Percentiles rank a stretch among this genome's conserved stretches.
phyloP scores from a whole-genome alignment of 2,113 vertebrate genomes.

The Phycodurus eques region DNA sequence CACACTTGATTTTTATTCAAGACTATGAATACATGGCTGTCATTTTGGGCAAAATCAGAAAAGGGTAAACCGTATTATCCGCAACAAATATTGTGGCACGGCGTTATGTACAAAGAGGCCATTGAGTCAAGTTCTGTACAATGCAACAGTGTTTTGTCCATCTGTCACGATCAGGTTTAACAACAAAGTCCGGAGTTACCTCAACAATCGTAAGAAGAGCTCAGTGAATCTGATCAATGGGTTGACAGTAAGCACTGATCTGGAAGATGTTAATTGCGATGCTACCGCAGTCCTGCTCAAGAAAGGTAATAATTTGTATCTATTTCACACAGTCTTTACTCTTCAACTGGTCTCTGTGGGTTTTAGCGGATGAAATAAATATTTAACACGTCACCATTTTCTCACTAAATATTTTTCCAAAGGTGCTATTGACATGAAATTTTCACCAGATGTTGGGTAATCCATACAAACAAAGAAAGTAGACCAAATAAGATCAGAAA shows the following conservation, averaged over 20 bases:
- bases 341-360: neutral
- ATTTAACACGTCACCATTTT: no score
- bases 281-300: slow-evolving; percentile 90
- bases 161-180: slow-evolving; percentile 72
- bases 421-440: no score
- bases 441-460: no score
- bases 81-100: no score
- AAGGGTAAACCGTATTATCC: neutral
- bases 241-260: slow-evolving; percentile 81
- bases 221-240: slow-evolving; percentile 85
- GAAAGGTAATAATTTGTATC: slow-evolving; percentile 77
- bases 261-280: slow-evolving; percentile 85
- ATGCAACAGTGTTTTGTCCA: neutral
- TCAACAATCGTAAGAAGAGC: slow-evolving; percentile 81
- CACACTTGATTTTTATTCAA: no score
- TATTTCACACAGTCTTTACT: slow-evolving; percentile 6
- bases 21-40: neutral
- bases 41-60: neutral
- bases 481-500: no score
- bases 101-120: no score
- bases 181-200: slow-evolving; percentile 80
- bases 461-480: no score
- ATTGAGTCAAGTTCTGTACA: neutral
- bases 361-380: no score
- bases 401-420: no score